phyloP scores from a whole-genome alignment of 2,888 invertebrate species.

The Pseudococcus longispinus region DNA sequence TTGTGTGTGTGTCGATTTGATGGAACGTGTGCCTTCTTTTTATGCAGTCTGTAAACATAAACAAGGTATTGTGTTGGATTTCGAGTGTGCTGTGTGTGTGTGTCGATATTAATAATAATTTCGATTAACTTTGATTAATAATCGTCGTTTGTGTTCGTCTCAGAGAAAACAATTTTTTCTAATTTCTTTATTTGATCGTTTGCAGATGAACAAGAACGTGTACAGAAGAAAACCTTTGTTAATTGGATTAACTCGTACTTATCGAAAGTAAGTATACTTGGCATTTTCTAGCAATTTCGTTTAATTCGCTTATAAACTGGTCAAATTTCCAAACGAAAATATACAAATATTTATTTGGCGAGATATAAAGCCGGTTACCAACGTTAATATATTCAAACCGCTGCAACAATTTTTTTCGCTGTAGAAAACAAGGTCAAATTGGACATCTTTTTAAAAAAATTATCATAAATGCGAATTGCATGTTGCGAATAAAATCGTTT shows the following conservation, averaged over 20 bases:
- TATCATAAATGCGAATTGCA: neutral
- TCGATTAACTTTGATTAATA: constrained; percentile 2
- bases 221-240: constrained; percentile 98
- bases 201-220: constrained; percentile 98
- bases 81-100: neutral
- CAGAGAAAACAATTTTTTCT: neutral
- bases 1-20: constrained; percentile 48
- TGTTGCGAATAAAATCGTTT: neutral
- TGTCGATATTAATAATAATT: neutral
- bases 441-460: neutral
- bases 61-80: constrained; percentile 47
- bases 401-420: neutral
- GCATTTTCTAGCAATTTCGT: neutral
- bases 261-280: constrained; percentile 78
- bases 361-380: neutral
- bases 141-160: neutral
- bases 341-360: neutral
- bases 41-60: constrained; percentile 53
- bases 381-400: neutral
- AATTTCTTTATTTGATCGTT: constrained; percentile 63
- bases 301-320: neutral
- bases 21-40: constrained; percentile 55
- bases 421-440: neutral
- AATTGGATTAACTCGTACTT: constrained; percentile 99
- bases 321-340: neutral